phyloP scores from a whole-genome alignment of 2,113 vertebrate species.

The Paramormyrops kingsleyae region DNA sequence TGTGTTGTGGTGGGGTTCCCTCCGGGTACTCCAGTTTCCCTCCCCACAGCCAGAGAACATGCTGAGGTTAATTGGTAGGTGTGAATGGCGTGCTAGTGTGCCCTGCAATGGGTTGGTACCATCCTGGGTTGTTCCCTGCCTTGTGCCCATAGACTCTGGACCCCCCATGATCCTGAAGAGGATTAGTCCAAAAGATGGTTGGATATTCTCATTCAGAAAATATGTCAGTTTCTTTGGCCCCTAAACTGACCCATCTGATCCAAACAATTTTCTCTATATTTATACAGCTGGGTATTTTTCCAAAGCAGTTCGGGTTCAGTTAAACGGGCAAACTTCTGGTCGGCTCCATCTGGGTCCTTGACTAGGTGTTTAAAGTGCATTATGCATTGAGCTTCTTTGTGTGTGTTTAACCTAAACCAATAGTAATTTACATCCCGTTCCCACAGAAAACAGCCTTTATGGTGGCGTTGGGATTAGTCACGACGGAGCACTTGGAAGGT shows the following conservation, averaged over 20 bases:
- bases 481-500: conserved; percentile 96
- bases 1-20: too few species aligned
- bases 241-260: background rate
- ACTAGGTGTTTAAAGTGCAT: background rate
- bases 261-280: background rate
- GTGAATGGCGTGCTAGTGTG: too few species aligned
- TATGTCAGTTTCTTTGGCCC: background rate
- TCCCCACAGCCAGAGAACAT: too few species aligned
- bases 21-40: too few species aligned
- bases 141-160: too few species aligned
- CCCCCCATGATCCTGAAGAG: too few species aligned
- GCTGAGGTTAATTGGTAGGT: too few species aligned
- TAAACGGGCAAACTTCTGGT: background rate
- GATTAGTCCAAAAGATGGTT: too few species aligned
- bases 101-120: too few species aligned
- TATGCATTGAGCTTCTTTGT: background rate
- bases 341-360: background rate
- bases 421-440: background rate
- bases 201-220: background rate
- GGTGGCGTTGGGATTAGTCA: conserved; percentile 92
- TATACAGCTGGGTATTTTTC: background rate
- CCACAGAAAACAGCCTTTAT: conserved; percentile 95
- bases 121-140: too few species aligned
- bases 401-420: background rate
- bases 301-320: background rate